Evolutionary conservation across 2,113 vertebrate species (phyloP).

Genomic region (Halcyon senegalensis): DNA sequence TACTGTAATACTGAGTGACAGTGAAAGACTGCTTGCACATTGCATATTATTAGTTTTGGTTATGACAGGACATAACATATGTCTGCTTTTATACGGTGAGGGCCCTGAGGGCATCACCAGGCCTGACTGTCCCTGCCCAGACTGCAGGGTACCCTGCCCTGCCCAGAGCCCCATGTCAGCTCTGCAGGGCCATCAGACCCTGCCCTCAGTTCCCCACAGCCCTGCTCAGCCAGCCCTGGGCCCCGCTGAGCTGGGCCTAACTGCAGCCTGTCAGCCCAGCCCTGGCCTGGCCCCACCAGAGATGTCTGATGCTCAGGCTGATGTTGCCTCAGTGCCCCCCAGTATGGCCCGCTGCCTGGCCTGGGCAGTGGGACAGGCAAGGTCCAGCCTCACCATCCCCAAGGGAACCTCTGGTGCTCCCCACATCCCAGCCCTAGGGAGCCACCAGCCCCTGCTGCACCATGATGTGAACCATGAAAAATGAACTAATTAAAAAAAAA

Average conservation of each 20-base stretch:
- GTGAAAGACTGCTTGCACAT: not conserved
- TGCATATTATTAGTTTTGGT: fast-evolving
- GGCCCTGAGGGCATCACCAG: not conserved
- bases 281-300: fast-evolving
- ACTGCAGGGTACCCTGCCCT: not conserved
- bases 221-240: not conserved
- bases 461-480: fast-evolving
- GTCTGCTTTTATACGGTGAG: not conserved
- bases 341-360: fast-evolving
- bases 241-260: fast-evolving
- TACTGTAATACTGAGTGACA: not conserved
- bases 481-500: not conserved
- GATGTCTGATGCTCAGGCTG: not conserved
- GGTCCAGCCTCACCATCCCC: not conserved
- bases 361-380: fast-evolving
- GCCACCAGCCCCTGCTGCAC: not conserved
- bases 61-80: not conserved
- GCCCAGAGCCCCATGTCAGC: not conserved
- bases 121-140: not conserved
- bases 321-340: not conserved
- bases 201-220: not conserved
- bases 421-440: not conserved
- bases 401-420: not conserved
- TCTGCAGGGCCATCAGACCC: fast-evolving
- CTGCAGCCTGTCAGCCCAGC: not conserved